These are phyloP conservation scores for Anorthoa munda DNA, from an alignment of 2,888 invertebrate genomes.

Conservation along the genomic window DNA sequence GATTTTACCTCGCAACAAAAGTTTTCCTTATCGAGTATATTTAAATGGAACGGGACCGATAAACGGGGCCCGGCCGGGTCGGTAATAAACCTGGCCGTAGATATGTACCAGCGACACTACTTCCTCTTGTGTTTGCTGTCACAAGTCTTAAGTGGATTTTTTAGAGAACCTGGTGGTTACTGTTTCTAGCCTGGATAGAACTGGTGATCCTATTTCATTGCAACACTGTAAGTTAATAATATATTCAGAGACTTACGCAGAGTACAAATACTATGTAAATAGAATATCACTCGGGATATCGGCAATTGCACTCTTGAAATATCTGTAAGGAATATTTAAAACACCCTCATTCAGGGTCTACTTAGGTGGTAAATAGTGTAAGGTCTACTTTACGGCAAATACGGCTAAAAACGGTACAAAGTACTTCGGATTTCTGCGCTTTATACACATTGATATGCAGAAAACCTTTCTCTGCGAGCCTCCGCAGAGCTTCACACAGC, in stretches of 20 bases:
- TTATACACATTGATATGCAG: constrained; percentile 10
- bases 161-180: background rate
- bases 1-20: constrained; percentile 76
- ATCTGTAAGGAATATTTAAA: no score
- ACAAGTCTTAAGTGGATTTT: constrained; percentile 24
- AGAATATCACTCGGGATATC: background rate
- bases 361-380: background rate
- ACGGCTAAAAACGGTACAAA: background rate
- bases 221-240: background rate
- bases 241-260: background rate
- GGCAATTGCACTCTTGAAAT: background rate
- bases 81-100: constrained; percentile 69
- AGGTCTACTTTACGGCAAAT: no score
- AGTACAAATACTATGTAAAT: background rate
- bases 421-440: constrained; percentile 4
- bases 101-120: constrained; percentile 66
- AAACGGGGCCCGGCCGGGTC: constrained; percentile 75
- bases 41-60: constrained; percentile 78
- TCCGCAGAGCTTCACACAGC: constrained; percentile 34
- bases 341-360: background rate
- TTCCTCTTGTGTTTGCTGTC: constrained; percentile 56
- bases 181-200: background rate
- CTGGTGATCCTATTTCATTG: background rate
- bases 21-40: constrained; percentile 76
- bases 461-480: constrained; percentile 28